Conservation (phyloP, 2,888 invertebrate species). For the Chrysolina americana region DNA sequence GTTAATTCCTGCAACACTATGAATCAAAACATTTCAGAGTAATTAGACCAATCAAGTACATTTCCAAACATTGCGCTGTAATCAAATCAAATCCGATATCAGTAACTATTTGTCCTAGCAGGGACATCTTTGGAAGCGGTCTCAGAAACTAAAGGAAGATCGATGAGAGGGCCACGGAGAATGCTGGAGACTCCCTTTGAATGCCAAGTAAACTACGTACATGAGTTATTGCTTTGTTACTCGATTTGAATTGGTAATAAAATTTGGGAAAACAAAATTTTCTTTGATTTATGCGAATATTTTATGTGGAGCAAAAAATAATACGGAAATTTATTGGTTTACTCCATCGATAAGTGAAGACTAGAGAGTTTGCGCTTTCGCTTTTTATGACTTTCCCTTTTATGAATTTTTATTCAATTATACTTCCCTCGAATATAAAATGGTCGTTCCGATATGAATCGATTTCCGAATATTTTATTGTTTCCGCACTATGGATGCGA, state of each 20-base stretch:
- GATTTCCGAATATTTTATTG: conserved; percentile 49
- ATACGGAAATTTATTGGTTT: conserved; percentile 56
- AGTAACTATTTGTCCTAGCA: neutral
- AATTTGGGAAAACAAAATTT: conserved; percentile 65
- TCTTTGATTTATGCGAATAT: conserved; percentile 62
- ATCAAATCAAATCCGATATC: neutral
- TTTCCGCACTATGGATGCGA: conserved; percentile 41
- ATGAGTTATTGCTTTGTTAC: conserved; percentile 64
- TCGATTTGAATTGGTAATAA: conserved; percentile 66
- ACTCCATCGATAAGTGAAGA: conserved; percentile 52
- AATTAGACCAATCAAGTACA: too few species aligned
- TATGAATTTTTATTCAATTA: conserved; percentile 51
- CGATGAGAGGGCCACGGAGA: conserved; percentile 13
- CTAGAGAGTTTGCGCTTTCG: conserved; percentile 39
- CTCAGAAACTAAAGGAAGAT: conserved; percentile 12
- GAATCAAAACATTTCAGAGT: too few species aligned
- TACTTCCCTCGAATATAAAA: conserved; percentile 38
- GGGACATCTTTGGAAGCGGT: conserved; percentile 9
- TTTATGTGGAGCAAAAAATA: conserved; percentile 62
- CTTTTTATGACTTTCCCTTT: conserved; percentile 46
- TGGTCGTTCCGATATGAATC: conserved; percentile 43
- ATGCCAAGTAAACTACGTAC: conserved; percentile 60
- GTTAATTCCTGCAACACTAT: too few species aligned
- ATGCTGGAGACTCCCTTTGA: conserved; percentile 53
- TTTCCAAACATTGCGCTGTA: too few species aligned